phyloP scores from a whole-genome alignment of 1,140 invertebrate species.

The Cephus cinctus region DNA sequence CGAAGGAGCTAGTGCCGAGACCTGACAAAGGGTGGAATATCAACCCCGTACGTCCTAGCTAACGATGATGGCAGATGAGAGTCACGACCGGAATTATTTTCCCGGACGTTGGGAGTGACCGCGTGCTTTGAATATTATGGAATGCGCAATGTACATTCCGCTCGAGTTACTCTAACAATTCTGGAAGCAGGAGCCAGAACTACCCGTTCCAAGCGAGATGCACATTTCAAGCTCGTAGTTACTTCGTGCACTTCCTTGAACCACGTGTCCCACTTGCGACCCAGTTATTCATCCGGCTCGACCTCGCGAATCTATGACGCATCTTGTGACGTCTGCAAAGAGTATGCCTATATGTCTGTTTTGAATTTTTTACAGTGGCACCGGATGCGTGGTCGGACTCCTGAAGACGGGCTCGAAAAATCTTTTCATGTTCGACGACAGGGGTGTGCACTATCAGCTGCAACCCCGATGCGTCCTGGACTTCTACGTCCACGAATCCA shows the following conservation, averaged over 20 bases:
- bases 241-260: too few relatives aligned
- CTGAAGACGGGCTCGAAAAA: constrained; percentile 84
- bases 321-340: constrained; percentile 16
- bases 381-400: constrained; percentile 72
- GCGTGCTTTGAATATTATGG: too few relatives aligned
- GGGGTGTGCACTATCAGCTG: constrained; percentile 68
- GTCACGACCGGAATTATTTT: too few relatives aligned
- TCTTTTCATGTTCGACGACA: constrained; percentile 77
- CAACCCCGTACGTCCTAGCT: too few relatives aligned
- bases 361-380: constrained; percentile 50
- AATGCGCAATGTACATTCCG: too few relatives aligned
- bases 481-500: constrained; percentile 81
- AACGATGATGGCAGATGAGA: too few relatives aligned
- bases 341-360: constrained; percentile 4
- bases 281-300: background rate
- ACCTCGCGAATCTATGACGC: background rate
- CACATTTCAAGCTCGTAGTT: too few relatives aligned
- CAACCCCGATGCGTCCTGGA: constrained; percentile 80
- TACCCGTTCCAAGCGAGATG: background rate
- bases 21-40: too few relatives aligned
- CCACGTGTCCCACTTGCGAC: too few relatives aligned
- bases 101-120: too few relatives aligned
- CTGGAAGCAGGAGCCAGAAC: background rate
- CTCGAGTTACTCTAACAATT: too few relatives aligned
- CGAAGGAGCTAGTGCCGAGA: too few relatives aligned